These are phyloP conservation scores for Allygus modestus DNA, from an alignment of 2,888 invertebrate species.

Conservation along the genomic window DNA sequence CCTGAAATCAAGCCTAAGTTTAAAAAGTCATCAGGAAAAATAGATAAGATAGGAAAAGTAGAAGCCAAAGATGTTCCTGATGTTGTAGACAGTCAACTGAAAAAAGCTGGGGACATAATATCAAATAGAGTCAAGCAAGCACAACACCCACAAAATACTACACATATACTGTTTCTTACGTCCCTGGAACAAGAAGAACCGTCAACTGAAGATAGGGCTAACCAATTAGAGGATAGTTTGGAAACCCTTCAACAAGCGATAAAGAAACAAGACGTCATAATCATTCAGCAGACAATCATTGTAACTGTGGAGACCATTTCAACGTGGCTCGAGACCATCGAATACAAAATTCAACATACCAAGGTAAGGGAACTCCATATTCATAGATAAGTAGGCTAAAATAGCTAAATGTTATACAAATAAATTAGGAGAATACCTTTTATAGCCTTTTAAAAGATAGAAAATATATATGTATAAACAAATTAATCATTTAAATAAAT, in stretches of 20 bases:
- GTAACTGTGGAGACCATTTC: constrained; percentile 85
- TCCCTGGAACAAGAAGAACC: constrained; percentile 79
- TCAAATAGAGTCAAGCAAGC: constrained; percentile 78
- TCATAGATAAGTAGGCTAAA: no score
- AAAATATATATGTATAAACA: no score
- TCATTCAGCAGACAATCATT: constrained; percentile 69
- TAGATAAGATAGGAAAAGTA: neutral
- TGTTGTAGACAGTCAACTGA: constrained; percentile 75
- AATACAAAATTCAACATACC: constrained; percentile 80
- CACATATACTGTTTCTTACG: constrained; percentile 80
- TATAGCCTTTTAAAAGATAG: no score
- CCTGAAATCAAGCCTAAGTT: neutral
- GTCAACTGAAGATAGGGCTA: constrained; percentile 75
- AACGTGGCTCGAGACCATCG: constrained; percentile 90
- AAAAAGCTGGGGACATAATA: constrained; percentile 77
- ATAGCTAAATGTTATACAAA: no score
- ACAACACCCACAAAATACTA: constrained; percentile 77
- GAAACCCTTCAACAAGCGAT: constrained; percentile 79
- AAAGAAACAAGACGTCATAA: constrained; percentile 77
- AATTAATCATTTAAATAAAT: no score
- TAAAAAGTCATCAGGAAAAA: neutral
- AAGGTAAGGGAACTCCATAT: constrained; percentile 67
- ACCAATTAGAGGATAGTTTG: constrained; percentile 80
- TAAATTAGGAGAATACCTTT: no score
- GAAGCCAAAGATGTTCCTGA: neutral